These are phyloP conservation scores for Cottoperca gobio DNA, from an alignment of 2,797 vertebrate species.

Conservation along the genomic window DNA sequence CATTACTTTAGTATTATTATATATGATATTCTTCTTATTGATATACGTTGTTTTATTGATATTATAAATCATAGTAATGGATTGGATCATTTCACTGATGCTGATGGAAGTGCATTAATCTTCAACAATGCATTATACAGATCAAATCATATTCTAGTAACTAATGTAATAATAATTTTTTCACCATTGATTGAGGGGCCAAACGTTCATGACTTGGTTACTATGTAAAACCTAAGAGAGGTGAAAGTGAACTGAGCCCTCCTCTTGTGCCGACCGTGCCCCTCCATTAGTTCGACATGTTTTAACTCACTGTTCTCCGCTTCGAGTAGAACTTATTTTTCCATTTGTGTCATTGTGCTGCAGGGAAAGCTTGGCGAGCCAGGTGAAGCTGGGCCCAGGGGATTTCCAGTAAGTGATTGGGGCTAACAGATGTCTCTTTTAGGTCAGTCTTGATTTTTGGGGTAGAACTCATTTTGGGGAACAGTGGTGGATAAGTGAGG, in stretches of 20 bases:
- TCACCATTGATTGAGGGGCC: not conserved
- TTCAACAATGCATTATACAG: not conserved
- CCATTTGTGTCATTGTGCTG: constrained; percentile 28
- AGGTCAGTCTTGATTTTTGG: constrained; percentile 46
- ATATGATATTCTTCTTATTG: too few species aligned
- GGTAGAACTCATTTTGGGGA: constrained; percentile 38
- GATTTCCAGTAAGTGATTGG: constrained; percentile 83
- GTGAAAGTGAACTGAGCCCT: not conserved
- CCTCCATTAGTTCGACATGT: not conserved
- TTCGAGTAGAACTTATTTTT: not conserved
- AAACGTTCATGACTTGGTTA: not conserved
- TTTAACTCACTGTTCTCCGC: not conserved
- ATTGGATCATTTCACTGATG: not conserved
- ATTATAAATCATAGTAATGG: not conserved
- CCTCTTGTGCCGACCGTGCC: not conserved
- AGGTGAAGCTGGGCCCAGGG: constrained; percentile 78
- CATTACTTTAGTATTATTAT: not conserved
- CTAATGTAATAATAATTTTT: not conserved
- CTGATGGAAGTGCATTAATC: not conserved
- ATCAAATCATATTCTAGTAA: not conserved
- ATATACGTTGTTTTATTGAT: too few species aligned
- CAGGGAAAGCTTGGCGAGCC: constrained; percentile 82
- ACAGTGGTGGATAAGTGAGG: constrained; percentile 27
- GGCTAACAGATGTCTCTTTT: constrained; percentile 54
- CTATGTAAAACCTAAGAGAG: not conserved